Evolutionary conservation across 2,888 invertebrate genomes (phyloP), one percentile per base, ranked within the genome.

Genomic region (Brachyptera risi): DNA sequence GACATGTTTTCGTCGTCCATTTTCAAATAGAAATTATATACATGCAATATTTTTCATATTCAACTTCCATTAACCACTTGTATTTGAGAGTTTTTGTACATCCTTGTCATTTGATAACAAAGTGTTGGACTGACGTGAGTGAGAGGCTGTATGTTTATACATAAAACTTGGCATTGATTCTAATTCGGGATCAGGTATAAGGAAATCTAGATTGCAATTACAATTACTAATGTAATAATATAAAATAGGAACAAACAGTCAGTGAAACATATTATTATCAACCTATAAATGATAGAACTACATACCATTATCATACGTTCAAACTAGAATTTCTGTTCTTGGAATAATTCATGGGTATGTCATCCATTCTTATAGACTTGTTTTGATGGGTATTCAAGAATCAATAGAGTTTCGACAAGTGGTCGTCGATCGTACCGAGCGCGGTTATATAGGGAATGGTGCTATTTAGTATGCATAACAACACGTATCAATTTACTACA

Each of bases 81-180:
- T 35, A 35, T 11, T 11, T 35, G 35, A 11, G 35, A 11, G 35
- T 35, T 35, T 35, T 7, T 35, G 11, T 11, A 35, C 35, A 35
- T 35, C 35, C 7, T 7, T 13, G 40, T 38, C 40, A 38, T 13
- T 38, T 38, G 13, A n/a, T n/a, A n/a, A n/a, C n/a, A n/a, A n/a
- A n/a, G 40, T 38, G 13, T 17, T 15, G 4, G 15, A 38, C 40
- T 38, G 40, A 15, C 17, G 15, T 11, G n/a, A 17, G 40, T 38
- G 40, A 17, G 50, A 51, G 27, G 17, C 4, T 51, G 4, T n/a
- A 1, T 31, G n/a, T 51, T 19, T 21, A 11, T 44, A 3, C 21
- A 51, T 19, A 51, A 26, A 27, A 51, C 50, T 51, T 51, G 50
- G 50, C 50, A 51, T 26, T n/a, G 54, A 54, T 54, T 54, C 37